Percentiles rank a stretch among this genome's conserved stretches.
phyloP scores from a whole-genome alignment of 2,888 invertebrate species.

The Drosophila longiperda region DNA sequence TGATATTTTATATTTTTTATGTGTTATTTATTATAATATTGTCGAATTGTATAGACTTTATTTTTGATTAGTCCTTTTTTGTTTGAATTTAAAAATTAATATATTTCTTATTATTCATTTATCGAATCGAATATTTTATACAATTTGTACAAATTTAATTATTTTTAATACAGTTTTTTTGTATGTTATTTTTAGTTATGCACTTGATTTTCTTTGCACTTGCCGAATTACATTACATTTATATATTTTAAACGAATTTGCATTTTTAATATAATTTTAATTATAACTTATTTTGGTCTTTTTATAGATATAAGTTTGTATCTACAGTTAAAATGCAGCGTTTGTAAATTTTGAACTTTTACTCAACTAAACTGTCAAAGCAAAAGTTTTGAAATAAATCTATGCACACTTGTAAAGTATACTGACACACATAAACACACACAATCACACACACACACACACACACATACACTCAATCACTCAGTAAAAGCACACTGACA shows the following conservation, averaged over 20 bases:
- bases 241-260: not conserved
- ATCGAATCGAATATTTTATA: not conserved
- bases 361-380: conserved; percentile 5
- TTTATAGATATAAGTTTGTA: no score
- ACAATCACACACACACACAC: conserved; percentile 28
- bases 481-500: conserved; percentile 25
- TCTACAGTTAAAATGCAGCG: not conserved
- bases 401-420: conserved; percentile 29
- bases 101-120: not conserved
- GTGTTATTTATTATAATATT: not conserved
- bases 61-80: not conserved
- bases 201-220: not conserved
- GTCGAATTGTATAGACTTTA: not conserved
- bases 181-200: not conserved
- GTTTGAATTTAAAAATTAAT: not conserved
- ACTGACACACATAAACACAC: conserved; percentile 47
- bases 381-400: conserved; percentile 46
- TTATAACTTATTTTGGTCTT: no score
- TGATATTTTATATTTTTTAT: not conserved
- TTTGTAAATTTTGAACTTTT: conserved; percentile 7
- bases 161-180: not conserved
- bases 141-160: not conserved
- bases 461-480: conserved; percentile 7
- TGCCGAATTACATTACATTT: not conserved
- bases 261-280: not conserved